A percentile compares a stretch with the other conserved stretches of the same genome.
Conservation (phyloP, 2,888 invertebrate genomes). For the Buathra laborator region DNA sequence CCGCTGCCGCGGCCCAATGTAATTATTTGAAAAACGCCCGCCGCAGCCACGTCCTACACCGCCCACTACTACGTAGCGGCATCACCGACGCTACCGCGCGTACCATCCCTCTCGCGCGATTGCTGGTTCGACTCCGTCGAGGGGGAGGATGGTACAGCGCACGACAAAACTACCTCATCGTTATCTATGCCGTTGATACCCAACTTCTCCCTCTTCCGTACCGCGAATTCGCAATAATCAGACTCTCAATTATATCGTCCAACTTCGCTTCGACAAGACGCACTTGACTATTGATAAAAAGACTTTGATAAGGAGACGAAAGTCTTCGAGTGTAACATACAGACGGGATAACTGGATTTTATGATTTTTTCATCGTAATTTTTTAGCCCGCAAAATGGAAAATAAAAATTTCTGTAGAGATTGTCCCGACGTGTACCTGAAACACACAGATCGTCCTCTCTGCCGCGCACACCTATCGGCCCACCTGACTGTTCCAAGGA, state of each 20-base stretch:
- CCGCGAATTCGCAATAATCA: slow-evolving; percentile 14
- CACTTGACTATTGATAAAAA: slow-evolving; percentile 22
- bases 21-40: slow-evolving; percentile 86
- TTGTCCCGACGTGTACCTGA: slow-evolving; percentile 50
- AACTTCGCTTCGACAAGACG: slow-evolving; percentile 12
- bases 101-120: slow-evolving; percentile 67
- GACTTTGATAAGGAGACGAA: not conserved
- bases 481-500: slow-evolving; percentile 74
- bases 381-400: not conserved
- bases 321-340: not conserved
- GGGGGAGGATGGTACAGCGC: slow-evolving; percentile 81
- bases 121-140: slow-evolving; percentile 80
- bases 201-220: not conserved
- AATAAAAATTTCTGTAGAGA: slow-evolving; percentile 24
- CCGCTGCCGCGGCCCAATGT: slow-evolving; percentile 82
- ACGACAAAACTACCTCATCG: slow-evolving; percentile 78
- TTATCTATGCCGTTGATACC: slow-evolving; percentile 10
- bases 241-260: not conserved
- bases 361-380: not conserved
- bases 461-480: slow-evolving; percentile 52
- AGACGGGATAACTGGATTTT: not conserved
- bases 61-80: slow-evolving; percentile 69
- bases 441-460: slow-evolving; percentile 20
- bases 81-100: slow-evolving; percentile 69
- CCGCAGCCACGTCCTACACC: slow-evolving; percentile 78